Evolutionary conservation across 2,113 vertebrate genomes (phyloP).

Genomic region (Notothenia coriiceps): DNA sequence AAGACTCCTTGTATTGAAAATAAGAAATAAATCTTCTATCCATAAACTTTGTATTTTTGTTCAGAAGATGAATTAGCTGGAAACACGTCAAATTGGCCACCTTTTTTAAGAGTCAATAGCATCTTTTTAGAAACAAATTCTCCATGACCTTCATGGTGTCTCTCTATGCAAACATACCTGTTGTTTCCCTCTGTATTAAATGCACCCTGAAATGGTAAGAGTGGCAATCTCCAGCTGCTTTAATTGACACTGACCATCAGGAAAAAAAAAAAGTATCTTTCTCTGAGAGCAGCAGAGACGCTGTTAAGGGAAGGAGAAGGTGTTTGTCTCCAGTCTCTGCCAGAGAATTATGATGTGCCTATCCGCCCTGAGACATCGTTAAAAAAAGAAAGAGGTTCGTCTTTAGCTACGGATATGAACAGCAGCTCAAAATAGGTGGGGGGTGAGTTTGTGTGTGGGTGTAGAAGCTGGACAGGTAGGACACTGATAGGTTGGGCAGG

Average conservation of each 20-base stretch:
- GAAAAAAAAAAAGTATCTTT: constrained; percentile 22
- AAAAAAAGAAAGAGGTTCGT: constrained; percentile 33
- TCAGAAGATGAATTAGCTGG: too few species aligned
- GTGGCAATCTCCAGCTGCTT: constrained; percentile 30
- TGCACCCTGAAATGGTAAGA: neutral
- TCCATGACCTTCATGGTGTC: constrained; percentile 7
- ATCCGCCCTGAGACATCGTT: constrained; percentile 27
- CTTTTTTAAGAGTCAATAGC: neutral
- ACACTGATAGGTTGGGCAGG: constrained; percentile 11
- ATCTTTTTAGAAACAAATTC: constrained; percentile 18
- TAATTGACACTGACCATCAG: constrained; percentile 47
- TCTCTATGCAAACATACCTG: constrained; percentile 22
- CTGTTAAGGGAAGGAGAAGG: constrained; percentile 25
- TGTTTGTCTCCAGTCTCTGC: constrained; percentile 21
- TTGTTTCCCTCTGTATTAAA: constrained; percentile 28
- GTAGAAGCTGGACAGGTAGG: constrained; percentile 1
- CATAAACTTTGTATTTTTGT: neutral
- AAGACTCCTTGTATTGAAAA: neutral
- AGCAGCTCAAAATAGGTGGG: constrained; percentile 4
- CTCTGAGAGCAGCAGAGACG: constrained; percentile 7
- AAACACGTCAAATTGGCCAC: too few species aligned
- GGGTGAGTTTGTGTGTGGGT: neutral
- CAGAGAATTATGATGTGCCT: constrained; percentile 20
- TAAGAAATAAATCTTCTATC: neutral
- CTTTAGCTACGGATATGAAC: constrained; percentile 34